Evolutionary conservation across 2,113 vertebrate species (phyloP).

Genomic region (Rhombomys opimus): DNA sequence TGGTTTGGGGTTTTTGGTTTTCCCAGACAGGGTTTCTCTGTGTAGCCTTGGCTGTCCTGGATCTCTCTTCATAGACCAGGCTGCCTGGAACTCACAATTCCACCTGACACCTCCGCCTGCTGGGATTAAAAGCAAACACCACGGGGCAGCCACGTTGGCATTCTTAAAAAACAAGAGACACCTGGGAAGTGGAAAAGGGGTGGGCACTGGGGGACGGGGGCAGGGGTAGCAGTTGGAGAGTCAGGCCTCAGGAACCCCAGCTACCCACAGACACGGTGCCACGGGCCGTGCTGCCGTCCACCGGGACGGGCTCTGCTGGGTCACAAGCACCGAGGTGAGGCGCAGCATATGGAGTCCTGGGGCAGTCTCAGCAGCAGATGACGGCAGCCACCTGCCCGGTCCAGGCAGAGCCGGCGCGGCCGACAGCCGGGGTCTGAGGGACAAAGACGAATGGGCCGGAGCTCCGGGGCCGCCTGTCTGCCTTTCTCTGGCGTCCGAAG

Average conservation of each 20-base stretch:
- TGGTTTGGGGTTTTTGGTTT: no score
- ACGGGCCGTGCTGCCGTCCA: rapidly evolving
- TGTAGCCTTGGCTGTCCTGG: no score
- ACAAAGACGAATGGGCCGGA: neutral
- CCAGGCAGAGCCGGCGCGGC: neutral
- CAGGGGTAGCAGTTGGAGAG: neutral
- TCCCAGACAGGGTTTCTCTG: no score
- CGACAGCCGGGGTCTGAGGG: neutral
- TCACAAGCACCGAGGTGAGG: no score
- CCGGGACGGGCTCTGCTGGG: neutral
- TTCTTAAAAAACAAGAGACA: neutral
- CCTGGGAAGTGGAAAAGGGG: neutral
- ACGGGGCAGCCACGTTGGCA: neutral
- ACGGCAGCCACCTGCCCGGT: neutral
- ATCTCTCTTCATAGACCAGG: no score
- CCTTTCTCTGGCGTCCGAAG: neutral
- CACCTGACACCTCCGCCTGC: no score
- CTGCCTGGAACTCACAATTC: no score
- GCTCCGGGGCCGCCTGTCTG: neutral
- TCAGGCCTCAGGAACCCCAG: neutral
- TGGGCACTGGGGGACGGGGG: no score
- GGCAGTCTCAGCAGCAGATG: neutral
- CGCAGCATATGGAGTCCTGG: neutral
- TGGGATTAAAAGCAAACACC: no score
- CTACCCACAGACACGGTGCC: neutral